Base-by-base conservation (phyloP, 1,140 invertebrate genomes). In the Solen grandis region DNA sequence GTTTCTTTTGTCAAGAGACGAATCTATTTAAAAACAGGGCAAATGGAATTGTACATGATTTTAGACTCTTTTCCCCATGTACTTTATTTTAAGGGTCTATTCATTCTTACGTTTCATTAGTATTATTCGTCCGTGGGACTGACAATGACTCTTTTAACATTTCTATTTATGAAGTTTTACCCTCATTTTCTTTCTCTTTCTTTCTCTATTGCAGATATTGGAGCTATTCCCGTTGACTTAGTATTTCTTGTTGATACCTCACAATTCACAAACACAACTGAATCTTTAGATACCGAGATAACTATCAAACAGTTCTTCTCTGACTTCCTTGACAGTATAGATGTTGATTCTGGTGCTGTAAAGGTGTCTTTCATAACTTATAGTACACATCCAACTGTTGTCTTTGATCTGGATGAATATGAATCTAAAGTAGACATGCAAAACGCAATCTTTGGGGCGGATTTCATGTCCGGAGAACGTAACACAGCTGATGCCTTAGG, bases 401-500 rank as follows among this genome's bases (percentile, higher is more conserved):
- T 74, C 8, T 85, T 82, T 65, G 41, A 76, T 19, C 33, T 85
- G 0, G 46, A 83, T 38, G 38, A 31, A 19, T 82, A 72, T 36
- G 41, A 25, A 8, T 38, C 10, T 5, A 66, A 63, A 59, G n/a
- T 5, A 4, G 66, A 72, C 8, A 54, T 83, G 8, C 46, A 63
- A 16, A 54, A 79, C 27, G 86, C 83, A 8, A 81, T 88, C 33
- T 70, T 36, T 36, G 74, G 46, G 25, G 66, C 83, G 36, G 74
- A 68, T 8, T 88, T 83, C 62, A 60, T 27, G 27, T 69, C 70
- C 8, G 86, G 84, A 1, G 76, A 78, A 36, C 85, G 86, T 13
- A 87, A 88, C 70, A 87, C 86, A 0, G 87, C 85, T 1, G 81
- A 76, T n/a, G 88, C 89, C 5, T 68, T 91, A 19, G 80, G 75